Evolutionary conservation across 2,113 vertebrate species (phyloP), one percentile per base, ranked within the genome.

Genomic region (Chauna torquata): DNA sequence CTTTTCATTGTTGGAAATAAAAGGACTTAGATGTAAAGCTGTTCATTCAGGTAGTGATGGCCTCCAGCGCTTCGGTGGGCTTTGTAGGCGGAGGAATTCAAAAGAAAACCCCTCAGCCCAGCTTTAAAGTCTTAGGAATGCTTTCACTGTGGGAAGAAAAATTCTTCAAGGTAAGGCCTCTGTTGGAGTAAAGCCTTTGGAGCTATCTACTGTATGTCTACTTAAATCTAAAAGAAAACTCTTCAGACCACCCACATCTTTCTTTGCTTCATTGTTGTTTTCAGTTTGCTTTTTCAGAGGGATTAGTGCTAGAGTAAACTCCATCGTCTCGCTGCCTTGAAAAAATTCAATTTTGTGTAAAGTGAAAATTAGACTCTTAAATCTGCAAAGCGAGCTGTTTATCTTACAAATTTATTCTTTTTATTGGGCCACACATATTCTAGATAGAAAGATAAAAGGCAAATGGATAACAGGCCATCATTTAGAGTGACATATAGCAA

Each of bases 371-470:
- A 98, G 98, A 94, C 98, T 98, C 98, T 98, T 98, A 98, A 98
- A 98, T 98, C 98, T 98, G 97, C 97, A 97, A 97, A 98, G 97
- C 78, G 97, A 97, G 97, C 97, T 98, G 98, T 98, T 98, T 98
- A 98, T 98, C 97, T 98, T 98, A 98, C 96, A 98, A 98, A 98
- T 97, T 97, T 98, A 98, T 98, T 98, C 98, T 97, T 98, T 98
- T 98, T 98, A 98, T 98, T 97, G 98, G 98, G 97, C 98, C 98
- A 98, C 98, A 98, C 98, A 97, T 98, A 97, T 88, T 97, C 96
- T 86, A 95, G 98, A 97, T 97, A 95, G 97, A 96, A 95, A 98
- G 98, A 98, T 98, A 97, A 98, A 98, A 98, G 97, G 94, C 65
- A 97, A 96, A 95, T 97, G 92, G 96, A 95, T 96, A 97, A 96